Evolutionary conservation across 1,140 invertebrate species (phyloP), one percentile per base, ranked within the genome.

Genomic region (Tetramorium parvispinum): DNA sequence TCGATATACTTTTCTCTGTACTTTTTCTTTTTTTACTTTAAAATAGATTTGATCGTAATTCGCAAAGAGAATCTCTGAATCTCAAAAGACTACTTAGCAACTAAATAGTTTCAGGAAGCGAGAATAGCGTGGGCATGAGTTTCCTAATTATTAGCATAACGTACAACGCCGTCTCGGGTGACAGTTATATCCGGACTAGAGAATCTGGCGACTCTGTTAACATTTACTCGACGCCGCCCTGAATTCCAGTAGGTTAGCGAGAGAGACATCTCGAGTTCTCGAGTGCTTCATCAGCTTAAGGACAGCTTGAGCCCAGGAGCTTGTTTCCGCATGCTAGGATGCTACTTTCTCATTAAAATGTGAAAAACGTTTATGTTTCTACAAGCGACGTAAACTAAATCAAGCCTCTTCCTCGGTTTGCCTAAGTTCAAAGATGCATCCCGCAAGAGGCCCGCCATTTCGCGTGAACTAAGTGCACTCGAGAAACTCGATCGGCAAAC

Each of bases 171-270:
- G 89, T 83, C 89, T 92, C 88, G 87, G 88, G 86, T 94, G 93
- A 94, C 93, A 89, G 91, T 88, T 92, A 91, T 93, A 94, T 94
- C 93, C 93, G 91, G 94, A 89, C 78, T 83, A 59, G 82, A 66
- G 82, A 88, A 91, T 93, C 93, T 92, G 90, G 91, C 92, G 92
- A 92, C 91, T 68, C 65, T 93, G 91, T 92, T 93, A 93, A 88
- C 89, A 86, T 91, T 87, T 86, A 86, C 79, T 76, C 78, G 92
- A 88, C 88, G 85, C 87, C 88, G 55, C 78, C 46, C 76, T 75
- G 82, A 87, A 89, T 77, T 87, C 79, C 88, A 89, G 43, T 59
- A 75, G 91, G 87, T 92, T 93, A 94, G 89, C 92, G 88, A 89
- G 68, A 81, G 63, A 24, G 61, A 55, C 73, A 83, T 76, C 78